Conservation (phyloP, 2,888 invertebrate genomes). For the Aromia moschata region DNA sequence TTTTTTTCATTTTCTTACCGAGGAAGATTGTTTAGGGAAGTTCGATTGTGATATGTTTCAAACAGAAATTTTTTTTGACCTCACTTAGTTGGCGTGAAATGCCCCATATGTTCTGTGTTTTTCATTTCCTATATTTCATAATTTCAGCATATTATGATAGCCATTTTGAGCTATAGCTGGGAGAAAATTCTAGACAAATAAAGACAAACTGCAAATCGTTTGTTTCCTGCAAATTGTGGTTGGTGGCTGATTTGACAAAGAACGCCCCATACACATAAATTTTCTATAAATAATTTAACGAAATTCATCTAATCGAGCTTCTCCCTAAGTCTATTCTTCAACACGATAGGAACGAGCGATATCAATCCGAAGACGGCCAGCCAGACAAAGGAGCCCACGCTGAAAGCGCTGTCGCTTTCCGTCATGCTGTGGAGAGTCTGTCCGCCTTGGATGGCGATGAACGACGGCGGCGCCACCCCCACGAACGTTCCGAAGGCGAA, state of each 20-base stretch:
- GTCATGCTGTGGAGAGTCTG: conserved; percentile 94
- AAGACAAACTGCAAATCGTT: no score
- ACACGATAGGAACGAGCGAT: conserved; percentile 87
- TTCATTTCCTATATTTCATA: neutral
- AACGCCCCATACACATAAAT: no score
- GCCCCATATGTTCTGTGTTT: no score
- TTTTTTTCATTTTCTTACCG: no score
- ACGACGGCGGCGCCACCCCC: conserved; percentile 96
- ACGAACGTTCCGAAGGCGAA: conserved; percentile 97
- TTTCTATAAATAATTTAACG: conserved; percentile 10
- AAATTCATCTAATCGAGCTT: conserved; percentile 72
- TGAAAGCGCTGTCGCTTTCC: conserved; percentile 86
- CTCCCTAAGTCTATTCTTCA: conserved; percentile 81
- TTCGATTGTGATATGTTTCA: no score
- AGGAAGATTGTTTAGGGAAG: no score
- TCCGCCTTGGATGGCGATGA: conserved; percentile 97
- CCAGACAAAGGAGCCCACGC: conserved; percentile 84
- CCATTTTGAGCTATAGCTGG: neutral
- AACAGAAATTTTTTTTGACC: no score
- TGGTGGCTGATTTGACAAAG: no score
- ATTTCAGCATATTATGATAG: neutral
- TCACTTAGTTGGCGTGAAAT: neutral
- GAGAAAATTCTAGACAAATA: neutral
- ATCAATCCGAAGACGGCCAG: conserved; percentile 82
- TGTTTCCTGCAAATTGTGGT: no score